phyloP scores from a whole-genome alignment of 2,888 invertebrate genomes.

The Coelopa pilipes region DNA sequence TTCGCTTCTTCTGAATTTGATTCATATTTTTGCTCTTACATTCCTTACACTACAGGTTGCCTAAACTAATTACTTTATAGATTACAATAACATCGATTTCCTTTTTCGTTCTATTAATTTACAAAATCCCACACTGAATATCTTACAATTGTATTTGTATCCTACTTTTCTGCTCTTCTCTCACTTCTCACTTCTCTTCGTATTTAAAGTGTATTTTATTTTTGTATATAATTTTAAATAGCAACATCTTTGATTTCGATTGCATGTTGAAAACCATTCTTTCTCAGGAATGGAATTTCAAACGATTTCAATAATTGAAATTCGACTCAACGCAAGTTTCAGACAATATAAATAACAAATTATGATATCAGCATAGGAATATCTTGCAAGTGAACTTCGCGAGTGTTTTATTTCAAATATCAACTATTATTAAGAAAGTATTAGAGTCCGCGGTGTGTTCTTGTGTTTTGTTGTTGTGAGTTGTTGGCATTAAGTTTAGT shows the following conservation, averaged over 20 bases:
- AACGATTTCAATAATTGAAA: too few relatives aligned
- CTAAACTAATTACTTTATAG: neutral
- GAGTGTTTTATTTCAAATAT: too few relatives aligned
- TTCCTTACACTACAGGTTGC: neutral
- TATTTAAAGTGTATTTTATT: neutral
- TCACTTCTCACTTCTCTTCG: neutral
- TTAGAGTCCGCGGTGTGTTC: too few relatives aligned
- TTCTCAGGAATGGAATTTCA: too few relatives aligned
- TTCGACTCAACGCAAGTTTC: too few relatives aligned
- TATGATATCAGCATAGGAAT: too few relatives aligned
- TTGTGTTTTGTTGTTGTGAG: too few relatives aligned
- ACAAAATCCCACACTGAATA: constrained; percentile 15
- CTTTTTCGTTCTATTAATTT: neutral
- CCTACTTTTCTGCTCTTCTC: neutral
- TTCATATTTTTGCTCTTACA: constrained; percentile 1
- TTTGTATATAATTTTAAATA: neutral
- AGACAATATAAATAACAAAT: too few relatives aligned
- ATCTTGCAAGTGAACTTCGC: too few relatives aligned
- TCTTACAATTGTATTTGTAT: constrained; percentile 15
- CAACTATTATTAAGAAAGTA: too few relatives aligned
- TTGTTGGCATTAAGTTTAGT: too few relatives aligned
- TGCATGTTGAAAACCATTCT: too few relatives aligned
- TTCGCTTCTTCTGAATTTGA: constrained; percentile 18
- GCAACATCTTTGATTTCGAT: neutral
- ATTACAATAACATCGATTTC: constrained; percentile 18